Evolutionary conservation across 2,888 invertebrate genomes (phyloP).

Genomic region (Eurytoma adleriae): DNA sequence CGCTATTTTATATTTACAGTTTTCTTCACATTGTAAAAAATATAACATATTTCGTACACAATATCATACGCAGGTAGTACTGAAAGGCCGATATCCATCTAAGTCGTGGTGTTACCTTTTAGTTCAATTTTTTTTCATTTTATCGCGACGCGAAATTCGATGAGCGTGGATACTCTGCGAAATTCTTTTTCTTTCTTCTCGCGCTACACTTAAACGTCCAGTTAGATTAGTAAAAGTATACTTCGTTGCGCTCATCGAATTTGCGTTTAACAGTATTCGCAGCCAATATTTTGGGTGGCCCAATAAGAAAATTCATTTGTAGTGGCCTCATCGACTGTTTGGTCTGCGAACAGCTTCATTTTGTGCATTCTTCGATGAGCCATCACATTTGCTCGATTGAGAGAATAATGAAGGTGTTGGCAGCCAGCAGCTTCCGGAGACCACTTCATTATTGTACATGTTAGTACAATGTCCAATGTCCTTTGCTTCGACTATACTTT

Average conservation of each 20-base stretch:
- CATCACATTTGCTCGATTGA: conserved; percentile 12
- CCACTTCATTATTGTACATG: conserved; percentile 19
- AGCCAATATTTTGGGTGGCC: neutral
- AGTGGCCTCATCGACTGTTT: conserved; percentile 3
- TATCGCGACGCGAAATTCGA: conserved; percentile 12
- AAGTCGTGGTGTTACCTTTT: conserved; percentile 71
- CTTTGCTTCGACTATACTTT: conserved; percentile 21
- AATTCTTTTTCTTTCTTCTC: neutral
- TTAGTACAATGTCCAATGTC: conserved; percentile 44
- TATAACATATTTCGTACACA: conserved; percentile 75
- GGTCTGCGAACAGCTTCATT: conserved; percentile 1
- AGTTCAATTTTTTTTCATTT: conserved; percentile 46
- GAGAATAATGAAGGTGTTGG: conserved; percentile 13
- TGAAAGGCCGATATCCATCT: conserved; percentile 75
- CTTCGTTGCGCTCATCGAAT: conserved; percentile 30
- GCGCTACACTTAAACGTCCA: neutral
- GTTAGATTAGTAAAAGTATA: conserved; percentile 28
- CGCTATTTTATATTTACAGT: conserved; percentile 74
- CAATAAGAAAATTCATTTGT: conserved; percentile 35
- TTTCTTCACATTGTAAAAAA: conserved; percentile 75
- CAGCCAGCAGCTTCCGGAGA: neutral
- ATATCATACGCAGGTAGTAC: conserved; percentile 75
- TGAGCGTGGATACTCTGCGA: conserved; percentile 8
- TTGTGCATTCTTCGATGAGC: neutral
- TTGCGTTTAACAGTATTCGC: neutral